Conservation (phyloP, 2,797 vertebrate genomes). For the Ctenosaura bakeri region DNA sequence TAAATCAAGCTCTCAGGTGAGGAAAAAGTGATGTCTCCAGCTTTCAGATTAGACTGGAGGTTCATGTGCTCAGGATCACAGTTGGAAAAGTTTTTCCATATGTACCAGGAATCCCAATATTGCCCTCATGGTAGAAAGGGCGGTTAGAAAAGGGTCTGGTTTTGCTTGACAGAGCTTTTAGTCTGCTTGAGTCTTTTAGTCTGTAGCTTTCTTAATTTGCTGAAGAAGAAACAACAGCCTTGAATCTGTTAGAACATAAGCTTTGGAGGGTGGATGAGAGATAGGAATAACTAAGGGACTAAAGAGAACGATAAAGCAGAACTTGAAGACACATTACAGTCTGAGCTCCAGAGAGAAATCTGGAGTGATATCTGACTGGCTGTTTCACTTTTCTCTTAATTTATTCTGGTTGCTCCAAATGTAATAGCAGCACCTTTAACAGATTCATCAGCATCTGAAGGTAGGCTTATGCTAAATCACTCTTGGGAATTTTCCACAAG, state of each 20-base stretch:
- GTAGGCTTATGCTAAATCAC: too few species aligned
- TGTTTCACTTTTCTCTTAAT: not conserved
- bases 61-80: too few species aligned
- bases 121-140: not conserved
- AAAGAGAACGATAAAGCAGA: not conserved
- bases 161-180: not conserved
- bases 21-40: not conserved
- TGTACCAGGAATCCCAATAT: not conserved
- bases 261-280: not conserved
- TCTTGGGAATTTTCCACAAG: too few species aligned
- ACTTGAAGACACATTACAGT: not conserved
- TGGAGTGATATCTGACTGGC: not conserved
- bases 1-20: not conserved
- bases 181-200: slow-evolving; percentile 1
- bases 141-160: not conserved
- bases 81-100: not conserved
- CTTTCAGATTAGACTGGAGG: not conserved
- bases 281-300: not conserved
- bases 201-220: not conserved
- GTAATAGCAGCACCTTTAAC: too few species aligned
- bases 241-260: not conserved
- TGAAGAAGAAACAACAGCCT: not conserved
- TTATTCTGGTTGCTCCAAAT: not conserved
- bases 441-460: too few species aligned
- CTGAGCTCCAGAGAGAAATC: not conserved